A percentile compares a stretch with the other conserved stretches of the same genome.
These are phyloP conservation scores for Myripristis jacobus DNA, from an alignment of 2,797 vertebrate species.

Conservation along the genomic window DNA sequence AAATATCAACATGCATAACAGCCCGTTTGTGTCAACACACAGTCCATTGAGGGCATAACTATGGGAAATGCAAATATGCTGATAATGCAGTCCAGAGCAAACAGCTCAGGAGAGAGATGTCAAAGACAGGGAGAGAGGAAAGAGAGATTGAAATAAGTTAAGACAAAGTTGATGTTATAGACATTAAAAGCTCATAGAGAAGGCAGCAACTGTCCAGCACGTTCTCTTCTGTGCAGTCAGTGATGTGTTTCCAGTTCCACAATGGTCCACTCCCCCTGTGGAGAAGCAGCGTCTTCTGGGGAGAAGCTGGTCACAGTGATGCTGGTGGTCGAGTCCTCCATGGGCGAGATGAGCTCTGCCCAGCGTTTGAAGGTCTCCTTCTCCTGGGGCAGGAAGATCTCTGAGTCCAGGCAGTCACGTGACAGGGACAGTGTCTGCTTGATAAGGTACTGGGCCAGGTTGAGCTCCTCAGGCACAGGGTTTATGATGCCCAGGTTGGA, in stretches of 20 bases:
- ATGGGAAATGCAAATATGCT: slow-evolving; percentile 52
- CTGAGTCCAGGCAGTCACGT: slow-evolving; percentile 89
- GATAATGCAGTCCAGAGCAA: slow-evolving; percentile 54
- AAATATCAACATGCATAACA: slow-evolving; percentile 83
- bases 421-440: slow-evolving; percentile 96
- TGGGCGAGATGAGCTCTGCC: slow-evolving; percentile 95
- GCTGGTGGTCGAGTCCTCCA: slow-evolving; percentile 94
- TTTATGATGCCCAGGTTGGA: slow-evolving; percentile 92
- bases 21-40: slow-evolving; percentile 61
- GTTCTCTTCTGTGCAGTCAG: slow-evolving; percentile 76
- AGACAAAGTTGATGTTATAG: slow-evolving; percentile 43
- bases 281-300: slow-evolving; percentile 95
- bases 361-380: slow-evolving; percentile 90
- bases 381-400: slow-evolving; percentile 89
- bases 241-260: slow-evolving; percentile 98
- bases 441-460: slow-evolving; percentile 98
- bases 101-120: slow-evolving; percentile 17
- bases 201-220: slow-evolving; percentile 37
- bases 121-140: slow-evolving; percentile 26
- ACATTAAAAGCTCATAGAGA: slow-evolving; percentile 36
- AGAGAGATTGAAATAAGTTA: slow-evolving; percentile 61
- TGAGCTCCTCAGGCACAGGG: slow-evolving; percentile 97
- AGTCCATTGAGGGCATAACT: slow-evolving; percentile 51
- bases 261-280: slow-evolving; percentile 99
- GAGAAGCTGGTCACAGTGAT: slow-evolving; percentile 97